Evolutionary conservation across 1,140 invertebrate species (phyloP).

Genomic region (Phymastichus coffea): DNA sequence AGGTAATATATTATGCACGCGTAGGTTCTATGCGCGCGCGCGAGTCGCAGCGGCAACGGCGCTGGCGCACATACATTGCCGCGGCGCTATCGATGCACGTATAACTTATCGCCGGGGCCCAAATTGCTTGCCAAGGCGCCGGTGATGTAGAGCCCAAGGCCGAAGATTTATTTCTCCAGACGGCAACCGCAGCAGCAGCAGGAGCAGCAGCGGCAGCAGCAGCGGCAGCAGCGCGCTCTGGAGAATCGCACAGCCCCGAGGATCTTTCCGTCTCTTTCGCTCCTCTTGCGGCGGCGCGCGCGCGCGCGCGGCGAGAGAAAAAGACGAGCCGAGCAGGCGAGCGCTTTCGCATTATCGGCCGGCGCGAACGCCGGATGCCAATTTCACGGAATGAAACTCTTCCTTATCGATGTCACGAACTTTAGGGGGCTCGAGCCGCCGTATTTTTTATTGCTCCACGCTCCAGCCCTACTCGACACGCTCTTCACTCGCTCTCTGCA

Average conservation of each 20-base stretch:
- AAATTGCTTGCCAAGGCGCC: slow-evolving; percentile 54
- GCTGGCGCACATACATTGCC: too few species aligned
- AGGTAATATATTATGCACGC: slow-evolving; percentile 45
- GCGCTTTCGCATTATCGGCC: slow-evolving; percentile 38
- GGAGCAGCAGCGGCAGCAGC: background rate
- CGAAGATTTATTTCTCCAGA: slow-evolving; percentile 52
- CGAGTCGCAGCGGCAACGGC: background rate
- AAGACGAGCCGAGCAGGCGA: slow-evolving; percentile 27
- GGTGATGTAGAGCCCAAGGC: slow-evolving; percentile 52
- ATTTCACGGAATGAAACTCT: slow-evolving; percentile 41
- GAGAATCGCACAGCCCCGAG: slow-evolving; percentile 25
- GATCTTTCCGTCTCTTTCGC: slow-evolving; percentile 9
- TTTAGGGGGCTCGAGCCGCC: slow-evolving; percentile 9
- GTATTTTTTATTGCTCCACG: slow-evolving; percentile 19
- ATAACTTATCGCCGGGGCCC: slow-evolving; percentile 54
- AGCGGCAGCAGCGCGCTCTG: background rate
- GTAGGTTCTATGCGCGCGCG: slow-evolving; percentile 23
- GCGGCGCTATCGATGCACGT: slow-evolving; percentile 52
- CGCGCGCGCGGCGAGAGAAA: background rate
- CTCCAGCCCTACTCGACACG: background rate
- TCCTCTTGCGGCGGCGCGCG: background rate
- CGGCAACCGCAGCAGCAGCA: slow-evolving; percentile 31
- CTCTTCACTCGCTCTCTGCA: background rate
- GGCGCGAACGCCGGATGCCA: slow-evolving; percentile 37
- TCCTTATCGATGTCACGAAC: slow-evolving; percentile 34